phyloP scores from a whole-genome alignment of 2,888 invertebrate genomes.

The Vandiemenella viatica region DNA sequence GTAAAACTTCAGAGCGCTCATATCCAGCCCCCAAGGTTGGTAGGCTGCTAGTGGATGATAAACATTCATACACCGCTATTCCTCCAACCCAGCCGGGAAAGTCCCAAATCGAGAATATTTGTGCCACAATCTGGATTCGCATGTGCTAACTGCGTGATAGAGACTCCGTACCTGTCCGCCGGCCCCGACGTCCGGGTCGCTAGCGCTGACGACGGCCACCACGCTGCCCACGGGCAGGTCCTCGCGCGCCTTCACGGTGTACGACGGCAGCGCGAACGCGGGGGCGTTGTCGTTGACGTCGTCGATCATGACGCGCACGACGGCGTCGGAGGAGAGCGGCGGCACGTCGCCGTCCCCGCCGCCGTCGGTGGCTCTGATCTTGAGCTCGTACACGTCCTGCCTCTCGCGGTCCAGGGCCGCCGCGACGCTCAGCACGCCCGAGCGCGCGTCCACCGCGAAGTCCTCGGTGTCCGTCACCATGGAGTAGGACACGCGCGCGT shows the following conservation, averaged over 20 bases:
- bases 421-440: constrained; percentile 62
- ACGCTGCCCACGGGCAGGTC: constrained; percentile 80
- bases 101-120: too few species aligned
- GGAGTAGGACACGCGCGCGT: constrained; percentile 58
- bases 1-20: too few species aligned
- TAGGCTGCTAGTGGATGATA: too few species aligned
- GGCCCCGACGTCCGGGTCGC: constrained; percentile 71
- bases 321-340: constrained; percentile 60
- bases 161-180: constrained; percentile 57
- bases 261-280: constrained; percentile 57
- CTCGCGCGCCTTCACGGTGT: constrained; percentile 71
- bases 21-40: too few species aligned
- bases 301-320: constrained; percentile 65
- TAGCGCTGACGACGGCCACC: constrained; percentile 66
- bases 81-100: too few species aligned
- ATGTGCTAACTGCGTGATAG: too few species aligned
- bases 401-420: constrained; percentile 72
- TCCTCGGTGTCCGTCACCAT: constrained; percentile 59
- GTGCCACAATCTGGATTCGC: too few species aligned
- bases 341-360: constrained; percentile 38
- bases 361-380: constrained; percentile 65
- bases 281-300: constrained; percentile 88
- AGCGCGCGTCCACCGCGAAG: constrained; percentile 61
- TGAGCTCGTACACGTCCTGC: constrained; percentile 62
- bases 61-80: too few species aligned